Evolutionary conservation across 2,113 vertebrate genomes (phyloP).

Genomic region (Orthochromis indermauri): DNA sequence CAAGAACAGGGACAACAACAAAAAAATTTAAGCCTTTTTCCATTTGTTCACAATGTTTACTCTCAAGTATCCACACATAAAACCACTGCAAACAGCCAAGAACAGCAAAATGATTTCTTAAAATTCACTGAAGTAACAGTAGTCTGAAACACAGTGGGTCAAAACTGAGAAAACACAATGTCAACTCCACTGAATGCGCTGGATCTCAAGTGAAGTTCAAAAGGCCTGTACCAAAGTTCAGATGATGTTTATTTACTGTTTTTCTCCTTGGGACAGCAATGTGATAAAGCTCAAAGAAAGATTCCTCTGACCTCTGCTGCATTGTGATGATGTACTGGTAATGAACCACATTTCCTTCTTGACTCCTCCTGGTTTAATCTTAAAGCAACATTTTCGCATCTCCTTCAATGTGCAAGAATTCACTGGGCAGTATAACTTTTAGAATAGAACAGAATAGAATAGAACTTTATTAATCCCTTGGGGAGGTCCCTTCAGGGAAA

Average conservation of each 20-base stretch:
- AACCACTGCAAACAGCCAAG: not conserved
- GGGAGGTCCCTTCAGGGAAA: not conserved
- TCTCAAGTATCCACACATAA: not conserved
- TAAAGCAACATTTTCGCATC: not conserved
- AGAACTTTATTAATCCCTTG: not conserved
- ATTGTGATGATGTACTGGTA: not conserved
- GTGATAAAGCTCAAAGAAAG: not conserved
- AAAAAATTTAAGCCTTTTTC: not conserved
- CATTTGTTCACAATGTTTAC: not conserved
- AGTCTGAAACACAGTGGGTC: not conserved
- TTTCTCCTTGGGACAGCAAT: not conserved
- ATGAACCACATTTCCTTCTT: not conserved
- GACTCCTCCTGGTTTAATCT: not conserved
- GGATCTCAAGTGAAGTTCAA: not conserved
- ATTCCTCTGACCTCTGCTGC: not conserved
- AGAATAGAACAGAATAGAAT: not conserved
- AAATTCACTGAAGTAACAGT: not conserved
- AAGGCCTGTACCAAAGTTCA: not conserved
- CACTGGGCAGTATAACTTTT: not conserved
- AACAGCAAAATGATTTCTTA: not conserved
- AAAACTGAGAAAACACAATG: not conserved
- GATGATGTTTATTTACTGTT: not conserved
- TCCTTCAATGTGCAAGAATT: not conserved
- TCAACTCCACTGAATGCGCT: not conserved
- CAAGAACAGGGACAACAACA: not conserved